phyloP scores from a whole-genome alignment of 2,888 invertebrate species.

The Druceiella hillmani region DNA sequence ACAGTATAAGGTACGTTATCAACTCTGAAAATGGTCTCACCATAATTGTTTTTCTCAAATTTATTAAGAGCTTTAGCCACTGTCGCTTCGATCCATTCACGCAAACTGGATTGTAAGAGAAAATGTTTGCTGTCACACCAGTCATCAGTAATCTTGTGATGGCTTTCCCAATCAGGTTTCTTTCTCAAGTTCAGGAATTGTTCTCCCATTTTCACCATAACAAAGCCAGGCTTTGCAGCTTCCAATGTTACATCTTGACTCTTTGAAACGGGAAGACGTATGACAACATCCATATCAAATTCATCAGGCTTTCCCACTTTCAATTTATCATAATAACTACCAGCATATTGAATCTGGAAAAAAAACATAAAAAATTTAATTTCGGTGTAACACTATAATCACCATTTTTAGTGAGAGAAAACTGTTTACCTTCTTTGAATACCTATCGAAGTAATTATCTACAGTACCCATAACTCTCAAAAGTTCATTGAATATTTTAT shows the following conservation, averaged over 20 bases:
- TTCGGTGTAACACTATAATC: too few species aligned
- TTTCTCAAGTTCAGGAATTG: conserved; percentile 37
- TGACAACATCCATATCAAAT: conserved; percentile 55
- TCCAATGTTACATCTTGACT: conserved; percentile 37
- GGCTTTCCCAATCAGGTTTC: conserved; percentile 36
- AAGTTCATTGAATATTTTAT: too few species aligned
- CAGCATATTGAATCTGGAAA: conserved; percentile 43
- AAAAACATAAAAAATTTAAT: too few species aligned
- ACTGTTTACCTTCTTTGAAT: too few species aligned
- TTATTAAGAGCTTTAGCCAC: conserved; percentile 41
- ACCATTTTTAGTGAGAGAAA: too few species aligned
- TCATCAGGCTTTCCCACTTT: conserved; percentile 55
- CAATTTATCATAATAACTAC: conserved; percentile 56
- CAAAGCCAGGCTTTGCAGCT: conserved; percentile 42
- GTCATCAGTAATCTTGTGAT: conserved; percentile 36
- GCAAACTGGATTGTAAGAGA: conserved; percentile 43
- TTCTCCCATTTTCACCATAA: conserved; percentile 37
- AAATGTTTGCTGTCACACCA: conserved; percentile 45
- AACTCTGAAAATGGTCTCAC: too few species aligned
- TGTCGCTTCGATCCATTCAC: conserved; percentile 50
- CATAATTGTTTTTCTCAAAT: conserved; percentile 30
- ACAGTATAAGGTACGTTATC: conserved; percentile 33
- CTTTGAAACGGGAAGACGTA: conserved; percentile 46
- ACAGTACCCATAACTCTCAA: too few species aligned
- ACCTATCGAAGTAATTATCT: too few species aligned